Evolutionary conservation across 2,888 invertebrate genomes (phyloP).

Genomic region (Lepetodrilus schrolli): DNA sequence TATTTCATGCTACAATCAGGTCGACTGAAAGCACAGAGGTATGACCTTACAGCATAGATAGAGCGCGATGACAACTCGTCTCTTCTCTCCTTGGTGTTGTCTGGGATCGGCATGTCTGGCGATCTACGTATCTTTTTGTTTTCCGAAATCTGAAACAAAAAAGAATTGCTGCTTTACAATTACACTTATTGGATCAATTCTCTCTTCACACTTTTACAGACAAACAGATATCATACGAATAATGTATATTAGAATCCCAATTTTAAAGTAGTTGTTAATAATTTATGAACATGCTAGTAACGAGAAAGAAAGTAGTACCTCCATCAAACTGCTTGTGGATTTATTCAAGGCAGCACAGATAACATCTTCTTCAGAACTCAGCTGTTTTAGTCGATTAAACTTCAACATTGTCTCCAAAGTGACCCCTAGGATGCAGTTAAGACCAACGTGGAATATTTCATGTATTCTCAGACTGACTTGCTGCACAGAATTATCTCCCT

Average conservation of each 20-base stretch:
- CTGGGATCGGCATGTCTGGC: constrained; percentile 85
- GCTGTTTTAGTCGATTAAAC: constrained; percentile 86
- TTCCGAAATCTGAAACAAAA: constrained; percentile 79
- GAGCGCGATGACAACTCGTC: constrained; percentile 86
- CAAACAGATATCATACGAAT: too few species aligned
- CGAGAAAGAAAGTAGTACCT: too few species aligned
- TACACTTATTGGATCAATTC: too few species aligned
- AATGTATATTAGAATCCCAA: too few species aligned
- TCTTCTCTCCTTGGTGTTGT: constrained; percentile 87
- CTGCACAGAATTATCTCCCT: too few species aligned
- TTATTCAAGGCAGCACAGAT: constrained; percentile 86
- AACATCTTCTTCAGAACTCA: constrained; percentile 82
- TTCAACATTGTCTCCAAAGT: constrained; percentile 87
- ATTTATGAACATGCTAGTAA: too few species aligned
- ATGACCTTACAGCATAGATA: constrained; percentile 81
- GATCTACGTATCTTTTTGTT: constrained; percentile 85
- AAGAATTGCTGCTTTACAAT: too few species aligned
- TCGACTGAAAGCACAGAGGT: too few species aligned
- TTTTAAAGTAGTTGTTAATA: too few species aligned
- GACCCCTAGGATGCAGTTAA: constrained; percentile 80
- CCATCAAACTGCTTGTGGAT: constrained; percentile 83
- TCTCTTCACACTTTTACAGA: too few species aligned
- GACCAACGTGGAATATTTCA: too few species aligned
- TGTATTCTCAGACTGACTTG: too few species aligned
- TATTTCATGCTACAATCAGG: not conserved